Evolutionary conservation across 2,113 vertebrate genomes (phyloP), one percentile per base, ranked within the genome.

Genomic region (Gavia stellata): DNA sequence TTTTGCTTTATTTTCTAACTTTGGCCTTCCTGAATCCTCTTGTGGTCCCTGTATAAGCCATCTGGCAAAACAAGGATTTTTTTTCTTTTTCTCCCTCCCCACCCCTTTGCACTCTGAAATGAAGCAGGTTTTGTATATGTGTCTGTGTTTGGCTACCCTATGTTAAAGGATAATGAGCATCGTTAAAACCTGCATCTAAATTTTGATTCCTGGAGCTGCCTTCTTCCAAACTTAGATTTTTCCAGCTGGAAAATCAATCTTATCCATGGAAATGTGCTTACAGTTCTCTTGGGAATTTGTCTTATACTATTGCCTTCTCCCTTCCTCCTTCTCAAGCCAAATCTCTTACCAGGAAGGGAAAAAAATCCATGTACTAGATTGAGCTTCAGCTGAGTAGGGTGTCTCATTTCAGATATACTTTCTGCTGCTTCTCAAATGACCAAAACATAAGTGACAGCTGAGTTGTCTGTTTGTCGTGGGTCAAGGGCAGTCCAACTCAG

Each of bases 401-500:
- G 50, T 96, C 94, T 89, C 44, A 55, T 95, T 95, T 97, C 97
- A 96, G 82, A 72, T 93, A 66, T 31, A 66, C 91, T 94, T 92
- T 92, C 73, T 90, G 67, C 72, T 94, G 84, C 90, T 91, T 90
- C 93, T 96, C 94, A 88, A 78, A 94, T 97, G 77, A 92, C 90
- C 70, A 85, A 94, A 91, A 87, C 70, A 50, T 86, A 82, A 94
- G 89, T 92, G 92, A 91, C 88, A 97, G 86, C 92, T 93, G 94
- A 97, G 86, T 92, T 97, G 90, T 80, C 83, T 68, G 85, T 94
- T 80, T 95, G 75, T 85, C 42, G 15, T 45, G 84, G 95, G 77
- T 96, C 94, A 96, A 96, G 89, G 78, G 93, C 89, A 96, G 79
- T 93, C 84, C 86, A 89, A 7, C 70, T 97, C 74, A 95, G 92